phyloP scores from a whole-genome alignment of 2,113 vertebrate species.

The Murina feae region DNA sequence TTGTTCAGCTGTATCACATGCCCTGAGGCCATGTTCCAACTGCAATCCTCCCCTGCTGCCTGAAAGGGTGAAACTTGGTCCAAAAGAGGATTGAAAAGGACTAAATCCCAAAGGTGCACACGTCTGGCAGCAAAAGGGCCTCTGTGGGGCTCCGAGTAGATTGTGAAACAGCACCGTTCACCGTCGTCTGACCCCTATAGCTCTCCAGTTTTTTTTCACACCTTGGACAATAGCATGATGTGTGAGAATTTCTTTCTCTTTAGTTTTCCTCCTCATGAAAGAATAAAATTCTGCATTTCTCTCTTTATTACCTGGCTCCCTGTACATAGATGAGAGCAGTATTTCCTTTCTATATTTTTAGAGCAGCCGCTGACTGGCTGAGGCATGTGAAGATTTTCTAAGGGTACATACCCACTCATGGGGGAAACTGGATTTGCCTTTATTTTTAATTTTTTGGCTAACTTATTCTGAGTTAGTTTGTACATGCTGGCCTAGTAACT shows the following conservation, averaged over 20 bases:
- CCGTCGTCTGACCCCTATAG: accelerated
- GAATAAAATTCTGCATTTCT: not conserved
- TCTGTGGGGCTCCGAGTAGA: accelerated
- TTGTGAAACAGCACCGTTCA: not conserved
- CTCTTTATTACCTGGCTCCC: not conserved
- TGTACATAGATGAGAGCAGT: not conserved
- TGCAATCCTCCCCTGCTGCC: not conserved
- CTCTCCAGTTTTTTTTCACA: not conserved
- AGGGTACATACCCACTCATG: too few relatives aligned
- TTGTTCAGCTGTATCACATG: not conserved
- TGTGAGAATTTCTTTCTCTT: not conserved
- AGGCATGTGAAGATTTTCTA: not conserved
- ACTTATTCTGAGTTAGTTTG: not conserved
- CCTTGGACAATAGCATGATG: not conserved
- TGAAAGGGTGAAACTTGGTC: not conserved
- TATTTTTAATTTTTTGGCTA: not conserved
- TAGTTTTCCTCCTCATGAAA: not conserved
- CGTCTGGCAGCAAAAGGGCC: not conserved
- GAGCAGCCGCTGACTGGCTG: not conserved
- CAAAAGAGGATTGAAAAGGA: not conserved
- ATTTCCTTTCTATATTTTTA: not conserved
- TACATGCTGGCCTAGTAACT: not conserved
- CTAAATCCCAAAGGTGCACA: not conserved
- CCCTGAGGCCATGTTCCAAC: not conserved
- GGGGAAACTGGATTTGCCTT: not conserved